These are phyloP conservation scores for Noctua comes DNA, from an alignment of 2,888 invertebrate species.

Conservation along the genomic window DNA sequence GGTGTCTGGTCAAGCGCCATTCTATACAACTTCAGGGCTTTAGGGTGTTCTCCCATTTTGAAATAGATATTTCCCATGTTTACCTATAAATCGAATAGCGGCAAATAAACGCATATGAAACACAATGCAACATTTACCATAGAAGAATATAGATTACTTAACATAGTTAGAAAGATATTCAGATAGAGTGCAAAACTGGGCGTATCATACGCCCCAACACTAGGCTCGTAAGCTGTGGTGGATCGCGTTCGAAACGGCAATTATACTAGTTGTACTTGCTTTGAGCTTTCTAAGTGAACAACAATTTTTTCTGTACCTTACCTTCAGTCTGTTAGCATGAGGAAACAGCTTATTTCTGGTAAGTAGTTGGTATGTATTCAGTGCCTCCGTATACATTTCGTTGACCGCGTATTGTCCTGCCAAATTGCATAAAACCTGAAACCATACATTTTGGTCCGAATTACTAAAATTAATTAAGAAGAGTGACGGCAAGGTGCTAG, in stretches of 20 bases:
- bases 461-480: background rate
- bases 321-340: constrained; percentile 97
- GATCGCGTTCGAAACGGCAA: background rate
- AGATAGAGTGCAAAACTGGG: background rate
- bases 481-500: background rate
- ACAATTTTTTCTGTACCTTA: constrained; percentile 76
- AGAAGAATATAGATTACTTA: background rate
- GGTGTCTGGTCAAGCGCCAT: constrained; percentile 99
- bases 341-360: constrained; percentile 98
- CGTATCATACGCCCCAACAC: background rate
- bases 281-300: background rate
- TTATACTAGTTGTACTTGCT: background rate
- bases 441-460: background rate
- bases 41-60: constrained; percentile 97
- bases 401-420: constrained; percentile 98
- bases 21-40: constrained; percentile 99
- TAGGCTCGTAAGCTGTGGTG: background rate
- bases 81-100: constrained; percentile 74
- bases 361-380: constrained; percentile 98
- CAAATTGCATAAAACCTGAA: constrained; percentile 97
- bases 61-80: constrained; percentile 99
- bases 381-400: constrained; percentile 98
- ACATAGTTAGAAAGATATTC: background rate
- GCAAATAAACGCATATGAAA: background rate
- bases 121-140: background rate